Base-by-base conservation (phyloP, 1,140 invertebrate species). In the Parapsyche elsis region DNA sequence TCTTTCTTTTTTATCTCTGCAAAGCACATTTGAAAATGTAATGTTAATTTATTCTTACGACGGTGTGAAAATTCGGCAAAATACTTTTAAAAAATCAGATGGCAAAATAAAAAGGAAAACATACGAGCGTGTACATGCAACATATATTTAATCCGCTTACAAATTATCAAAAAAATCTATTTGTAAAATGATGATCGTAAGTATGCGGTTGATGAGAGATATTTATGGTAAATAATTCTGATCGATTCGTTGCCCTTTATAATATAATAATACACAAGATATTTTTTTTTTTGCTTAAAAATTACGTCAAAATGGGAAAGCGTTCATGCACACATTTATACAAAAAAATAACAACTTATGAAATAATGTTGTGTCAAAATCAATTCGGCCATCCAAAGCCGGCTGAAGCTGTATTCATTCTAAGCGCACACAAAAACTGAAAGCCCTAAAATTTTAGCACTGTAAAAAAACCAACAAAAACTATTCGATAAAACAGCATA, bases 1-100 rank as follows among this genome's bases (percentile, higher is more conserved):
- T 44, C 86, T 86, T 80, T 89, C 90, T 84, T 90, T 91, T 84
- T 90, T 90, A 61, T 88, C 87, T 71, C 86, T 87, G 83, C 80
- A 85, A 23, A 78, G 75, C 82, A 5, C 0, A n/a, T 30, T 38
- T 4, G 9, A 61, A 61, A 23, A 14, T 70, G 19, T 57, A 57
- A 57, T 16, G 53, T 57, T 57, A 16, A n/a, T 16, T 57, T 57
- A 57, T 57, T 57, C 19, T 57, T 16, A 57, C 53, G 10, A 57
- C 53, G 53, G 5, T 16, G 1, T 4, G 10, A 57, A 57, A n/a
- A 57, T 57, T n/a, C 1, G 14, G 53, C 53, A 21, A 57, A 38
- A 38, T 61, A n/a, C 49, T 9, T 61, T 16, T 19, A 21, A 61
- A n/a, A 61, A 19, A 61, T 61, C 57, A 9, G 21, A 19, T 61